Base-by-base conservation (phyloP, 2,888 invertebrate genomes). In the Fragum sueziense region DNA sequence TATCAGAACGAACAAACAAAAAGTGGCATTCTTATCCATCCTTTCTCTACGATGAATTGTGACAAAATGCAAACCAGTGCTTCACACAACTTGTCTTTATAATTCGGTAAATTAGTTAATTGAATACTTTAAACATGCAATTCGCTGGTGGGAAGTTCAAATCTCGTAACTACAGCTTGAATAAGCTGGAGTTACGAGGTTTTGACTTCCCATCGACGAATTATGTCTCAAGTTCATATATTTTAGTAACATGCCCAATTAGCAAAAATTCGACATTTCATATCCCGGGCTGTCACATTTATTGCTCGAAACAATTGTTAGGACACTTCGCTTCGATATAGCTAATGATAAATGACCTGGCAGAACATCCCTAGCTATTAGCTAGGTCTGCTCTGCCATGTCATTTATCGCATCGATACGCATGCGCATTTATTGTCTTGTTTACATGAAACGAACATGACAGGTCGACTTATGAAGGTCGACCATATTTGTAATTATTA, bases 341-440 rank as follows among this genome's bases (percentile, higher is more conserved):
- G n/a, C n/a, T n/a, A n/a, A n/a, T n/a, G n/a, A n/a, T n/a, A n/a
- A n/a, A n/a, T n/a, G n/a, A n/a, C n/a, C n/a, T n/a, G n/a, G n/a
- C n/a, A n/a, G n/a, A n/a, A n/a, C n/a, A n/a, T n/a, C n/a, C n/a
- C n/a, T n/a, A n/a, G n/a, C n/a, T n/a, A n/a, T n/a, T n/a, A n/a
- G n/a, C n/a, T n/a, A n/a, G n/a, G n/a, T n/a, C n/a, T n/a, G n/a
- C n/a, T n/a, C n/a, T n/a, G n/a, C n/a, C n/a, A n/a, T n/a, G n/a
- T n/a, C n/a, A n/a, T n/a, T n/a, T n/a, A n/a, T n/a, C n/a, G n/a
- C n/a, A n/a, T n/a, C n/a, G 17, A 41, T 74, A 74, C 74, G 74
- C 74, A 74, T 74, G 74, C 74, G 74, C 74, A 33, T 33, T 65
- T 22, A 22, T 27, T 9, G 41, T 14, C 41, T 27, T 65, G 65